Conservation (phyloP, 2,113 vertebrate genomes). For the Chaetura pelagica region DNA sequence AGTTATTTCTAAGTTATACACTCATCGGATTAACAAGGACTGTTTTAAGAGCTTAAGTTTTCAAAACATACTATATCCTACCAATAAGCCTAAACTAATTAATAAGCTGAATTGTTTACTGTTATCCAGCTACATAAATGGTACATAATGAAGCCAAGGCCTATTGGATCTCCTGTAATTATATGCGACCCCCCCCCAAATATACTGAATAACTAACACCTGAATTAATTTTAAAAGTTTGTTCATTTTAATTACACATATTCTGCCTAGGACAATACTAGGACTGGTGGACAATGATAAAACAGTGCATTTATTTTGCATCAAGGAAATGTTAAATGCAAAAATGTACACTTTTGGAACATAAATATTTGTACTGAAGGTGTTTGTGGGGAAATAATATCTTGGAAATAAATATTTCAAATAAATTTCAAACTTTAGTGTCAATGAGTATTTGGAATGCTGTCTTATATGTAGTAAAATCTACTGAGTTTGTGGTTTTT, state of each 20-base stretch:
- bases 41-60: not conserved
- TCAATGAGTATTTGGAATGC: not conserved
- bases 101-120: not conserved
- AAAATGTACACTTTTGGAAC: not conserved
- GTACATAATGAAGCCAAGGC: not conserved
- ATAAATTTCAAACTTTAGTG: not conserved
- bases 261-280: not conserved
- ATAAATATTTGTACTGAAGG: not conserved
- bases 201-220: not conserved
- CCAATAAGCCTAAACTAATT: not conserved
- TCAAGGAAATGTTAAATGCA: not conserved
- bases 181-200: not conserved
- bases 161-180: not conserved
- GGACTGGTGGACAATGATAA: not conserved
- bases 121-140: not conserved
- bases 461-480: not conserved
- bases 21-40: not conserved
- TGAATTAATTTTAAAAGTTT: not conserved
- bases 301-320: not conserved
- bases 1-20: not conserved
- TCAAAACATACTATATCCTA: not conserved
- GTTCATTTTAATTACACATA: not conserved
- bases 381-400: not conserved
- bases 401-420: not conserved
- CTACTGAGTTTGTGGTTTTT: not conserved